Evolutionary conservation across 2,113 vertebrate genomes (phyloP).

Genomic region (Apeltes quadracus): DNA sequence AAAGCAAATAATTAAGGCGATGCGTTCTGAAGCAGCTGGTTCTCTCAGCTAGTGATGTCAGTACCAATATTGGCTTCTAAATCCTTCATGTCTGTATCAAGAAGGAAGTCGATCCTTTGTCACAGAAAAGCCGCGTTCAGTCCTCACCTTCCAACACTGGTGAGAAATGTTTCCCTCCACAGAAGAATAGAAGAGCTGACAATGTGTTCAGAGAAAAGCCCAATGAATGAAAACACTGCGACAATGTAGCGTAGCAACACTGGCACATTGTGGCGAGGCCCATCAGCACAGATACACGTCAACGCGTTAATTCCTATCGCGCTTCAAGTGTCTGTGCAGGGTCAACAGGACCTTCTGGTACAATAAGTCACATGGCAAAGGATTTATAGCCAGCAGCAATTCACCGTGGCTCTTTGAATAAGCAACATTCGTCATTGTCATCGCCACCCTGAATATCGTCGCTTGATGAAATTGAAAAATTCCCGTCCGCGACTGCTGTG

Average conservation of each 20-base stretch:
- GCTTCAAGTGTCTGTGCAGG: conserved; percentile 25
- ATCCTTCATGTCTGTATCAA: conserved; percentile 33
- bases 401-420: conserved; percentile 73
- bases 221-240: conserved; percentile 30
- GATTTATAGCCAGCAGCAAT: conserved; percentile 81
- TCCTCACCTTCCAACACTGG: neutral
- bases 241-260: conserved; percentile 19
- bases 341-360: conserved; percentile 58
- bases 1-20: neutral
- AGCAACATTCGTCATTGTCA: conserved; percentile 73
- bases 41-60: conserved; percentile 41
- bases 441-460: conserved; percentile 53
- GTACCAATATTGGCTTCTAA: conserved; percentile 60
- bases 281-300: conserved; percentile 8
- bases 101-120: conserved; percentile 21
- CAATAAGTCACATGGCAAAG: conserved; percentile 63
- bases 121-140: conserved; percentile 11
- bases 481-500: conserved; percentile 50
- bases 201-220: conserved; percentile 20
- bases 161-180: conserved; percentile 20
- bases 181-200: conserved; percentile 38
- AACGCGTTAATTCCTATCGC: conserved; percentile 24
- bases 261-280: conserved; percentile 3
- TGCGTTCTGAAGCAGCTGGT: conserved; percentile 24
- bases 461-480: conserved; percentile 76